Evolutionary conservation across 2,888 invertebrate species (phyloP).

Genomic region (Flexamia atlantica): DNA sequence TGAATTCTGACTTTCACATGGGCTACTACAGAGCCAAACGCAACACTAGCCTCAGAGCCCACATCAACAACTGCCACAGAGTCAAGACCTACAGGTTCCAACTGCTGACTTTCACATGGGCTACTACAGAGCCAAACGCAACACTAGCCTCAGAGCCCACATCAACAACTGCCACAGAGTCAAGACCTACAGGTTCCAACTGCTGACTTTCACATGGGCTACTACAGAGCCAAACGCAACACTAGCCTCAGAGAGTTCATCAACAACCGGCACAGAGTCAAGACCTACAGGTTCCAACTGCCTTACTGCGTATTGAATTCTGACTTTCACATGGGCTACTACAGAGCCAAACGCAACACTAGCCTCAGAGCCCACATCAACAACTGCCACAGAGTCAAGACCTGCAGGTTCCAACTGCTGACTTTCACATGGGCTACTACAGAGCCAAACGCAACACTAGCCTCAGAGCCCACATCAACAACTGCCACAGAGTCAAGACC

Average conservation of each 20-base stretch:
- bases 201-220: conserved; percentile 73
- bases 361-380: conserved; percentile 66
- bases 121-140: conserved; percentile 67
- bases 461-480: conserved; percentile 65
- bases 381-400: not conserved
- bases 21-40: conserved; percentile 67
- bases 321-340: conserved; percentile 68
- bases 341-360: conserved; percentile 63
- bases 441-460: conserved; percentile 64
- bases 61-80: conserved; percentile 59
- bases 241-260: conserved; percentile 67
- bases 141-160: conserved; percentile 64
- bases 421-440: conserved; percentile 66
- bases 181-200: conserved; percentile 73
- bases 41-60: conserved; percentile 65
- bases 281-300: conserved; percentile 40
- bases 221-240: conserved; percentile 66
- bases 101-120: conserved; percentile 67
- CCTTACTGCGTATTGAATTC: conserved; percentile 62
- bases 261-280: not conserved
- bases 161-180: conserved; percentile 55
- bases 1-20: conserved; percentile 63
- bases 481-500: not conserved
- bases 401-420: not conserved
- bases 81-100: conserved; percentile 71